Base-by-base conservation (phyloP, 2,113 vertebrate species). In the Holacanthus passer region DNA sequence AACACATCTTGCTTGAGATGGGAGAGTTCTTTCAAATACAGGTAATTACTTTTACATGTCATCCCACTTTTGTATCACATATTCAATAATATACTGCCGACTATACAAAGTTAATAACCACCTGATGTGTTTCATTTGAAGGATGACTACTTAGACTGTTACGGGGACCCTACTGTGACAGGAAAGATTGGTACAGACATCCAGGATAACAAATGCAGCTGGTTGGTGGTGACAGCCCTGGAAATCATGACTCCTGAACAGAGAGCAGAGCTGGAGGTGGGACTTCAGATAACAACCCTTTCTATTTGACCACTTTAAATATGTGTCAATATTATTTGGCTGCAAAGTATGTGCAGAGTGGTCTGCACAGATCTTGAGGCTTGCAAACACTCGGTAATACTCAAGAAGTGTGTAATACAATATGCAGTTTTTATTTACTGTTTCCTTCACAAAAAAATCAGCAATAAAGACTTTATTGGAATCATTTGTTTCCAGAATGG, bases 171-270 rank as follows among this genome's bases (percentile, higher is more conserved):
- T 0, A 91, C 91, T 1, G 79, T 99, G 65, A 99, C 95, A 0
- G 98, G 98, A 22, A 99, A 99, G 94, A 93, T 99, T 0, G 98
- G 98, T 56, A 99, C 98, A 0, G 98, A 99, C 92, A 99, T 99
- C 90, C 96, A 99, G 90, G 98, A 99, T 92, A 99, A 99, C 60
- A 99, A 99, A 52, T 99, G 98, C 93, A 98, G 98, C 94, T 99
- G 98, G 98, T 89, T 99, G 93, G 97, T 99, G 52, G 96, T 99
- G 55, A 95, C 94, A 9, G 97, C 97, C 2, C 90, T 99, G 87
- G 95, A 91, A 8, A 89, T 94, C 16, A 96, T 95, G 72, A 96
- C 92, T 0, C 88, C 94, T 0, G 94, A 95, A 14, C 98, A 99
- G 91, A 95, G 94, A 79, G 88, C 60, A 48, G 78, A 97, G 72